phyloP scores from a whole-genome alignment of 2,113 vertebrate genomes.

The Dipodomys merriami region DNA sequence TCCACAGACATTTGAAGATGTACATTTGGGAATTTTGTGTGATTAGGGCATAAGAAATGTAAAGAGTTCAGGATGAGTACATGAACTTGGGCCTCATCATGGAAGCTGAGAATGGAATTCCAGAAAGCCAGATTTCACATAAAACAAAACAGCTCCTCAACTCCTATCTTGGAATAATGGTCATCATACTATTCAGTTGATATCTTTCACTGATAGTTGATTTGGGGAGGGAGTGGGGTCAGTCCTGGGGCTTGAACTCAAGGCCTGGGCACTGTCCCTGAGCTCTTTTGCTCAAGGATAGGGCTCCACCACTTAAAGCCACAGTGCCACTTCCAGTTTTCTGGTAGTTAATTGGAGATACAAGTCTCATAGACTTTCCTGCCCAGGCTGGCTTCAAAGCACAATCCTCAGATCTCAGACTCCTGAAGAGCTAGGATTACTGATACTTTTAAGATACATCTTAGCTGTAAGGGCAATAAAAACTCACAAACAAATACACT shows the following conservation, averaged over 20 bases:
- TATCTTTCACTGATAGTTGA: slow-evolving; percentile 29
- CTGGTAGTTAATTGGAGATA: too few species aligned
- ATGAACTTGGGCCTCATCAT: neutral
- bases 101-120: neutral
- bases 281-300: too few species aligned
- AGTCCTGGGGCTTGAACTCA: too few species aligned
- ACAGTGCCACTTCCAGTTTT: too few species aligned
- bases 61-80: neutral
- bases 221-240: neutral
- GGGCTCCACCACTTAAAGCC: too few species aligned
- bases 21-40: neutral
- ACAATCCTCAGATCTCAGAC: too few species aligned
- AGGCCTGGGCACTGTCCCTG: too few species aligned
- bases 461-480: slow-evolving; percentile 34
- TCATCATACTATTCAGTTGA: neutral
- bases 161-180: neutral
- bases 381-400: too few species aligned
- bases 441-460: neutral
- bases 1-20: neutral
- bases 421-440: too few species aligned
- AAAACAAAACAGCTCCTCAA: neutral
- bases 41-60: neutral
- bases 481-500: neutral
- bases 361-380: too few species aligned
- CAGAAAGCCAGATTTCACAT: slow-evolving; percentile 12